A percentile compares a stretch with the other conserved stretches of the same genome.
phyloP scores from a whole-genome alignment of 2,888 invertebrate genomes.

The Coelogynopora nodosa region DNA sequence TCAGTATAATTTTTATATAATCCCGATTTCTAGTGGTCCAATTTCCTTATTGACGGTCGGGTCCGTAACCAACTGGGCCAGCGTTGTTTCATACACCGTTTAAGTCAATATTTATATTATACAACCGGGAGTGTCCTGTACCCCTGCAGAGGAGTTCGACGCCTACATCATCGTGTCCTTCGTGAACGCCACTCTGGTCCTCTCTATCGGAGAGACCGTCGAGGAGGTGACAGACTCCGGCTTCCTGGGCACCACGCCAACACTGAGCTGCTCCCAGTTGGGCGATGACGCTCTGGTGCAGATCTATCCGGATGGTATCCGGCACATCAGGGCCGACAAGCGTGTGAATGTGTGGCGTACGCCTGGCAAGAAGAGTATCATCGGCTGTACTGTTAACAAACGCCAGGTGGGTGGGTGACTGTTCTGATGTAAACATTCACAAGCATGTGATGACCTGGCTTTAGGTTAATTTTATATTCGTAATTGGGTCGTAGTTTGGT shows the following conservation, averaged over 20 bases:
- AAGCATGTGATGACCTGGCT: no score
- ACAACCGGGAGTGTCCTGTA: no score
- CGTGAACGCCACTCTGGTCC: slow-evolving; percentile 92
- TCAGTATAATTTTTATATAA: no score
- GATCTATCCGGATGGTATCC: slow-evolving; percentile 94
- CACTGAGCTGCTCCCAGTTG: slow-evolving; percentile 91
- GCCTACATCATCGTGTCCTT: slow-evolving; percentile 99
- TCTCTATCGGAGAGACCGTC: slow-evolving; percentile 99
- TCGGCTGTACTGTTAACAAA: slow-evolving; percentile 95
- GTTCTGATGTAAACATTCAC: no score
- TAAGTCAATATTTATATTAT: no score
- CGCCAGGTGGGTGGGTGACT: no score
- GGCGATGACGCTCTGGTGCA: slow-evolving; percentile 96
- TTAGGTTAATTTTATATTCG: no score
- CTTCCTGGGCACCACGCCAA: slow-evolving; percentile 95
- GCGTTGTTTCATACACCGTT: no score
- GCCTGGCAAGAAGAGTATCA: slow-evolving; percentile 91
- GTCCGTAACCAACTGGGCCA: no score
- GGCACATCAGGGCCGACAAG: slow-evolving; percentile 94
- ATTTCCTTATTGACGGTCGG: no score
- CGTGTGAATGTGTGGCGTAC: slow-evolving; percentile 99
- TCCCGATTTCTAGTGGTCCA: no score
- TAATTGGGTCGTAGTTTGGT: no score
- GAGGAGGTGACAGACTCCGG: slow-evolving; percentile 99
- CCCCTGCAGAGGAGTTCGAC: slow-evolving; percentile 91